These are phyloP conservation scores for Xiphophorus maculatus DNA, from an alignment of 2,113 vertebrate species.

Conservation along the genomic window DNA sequence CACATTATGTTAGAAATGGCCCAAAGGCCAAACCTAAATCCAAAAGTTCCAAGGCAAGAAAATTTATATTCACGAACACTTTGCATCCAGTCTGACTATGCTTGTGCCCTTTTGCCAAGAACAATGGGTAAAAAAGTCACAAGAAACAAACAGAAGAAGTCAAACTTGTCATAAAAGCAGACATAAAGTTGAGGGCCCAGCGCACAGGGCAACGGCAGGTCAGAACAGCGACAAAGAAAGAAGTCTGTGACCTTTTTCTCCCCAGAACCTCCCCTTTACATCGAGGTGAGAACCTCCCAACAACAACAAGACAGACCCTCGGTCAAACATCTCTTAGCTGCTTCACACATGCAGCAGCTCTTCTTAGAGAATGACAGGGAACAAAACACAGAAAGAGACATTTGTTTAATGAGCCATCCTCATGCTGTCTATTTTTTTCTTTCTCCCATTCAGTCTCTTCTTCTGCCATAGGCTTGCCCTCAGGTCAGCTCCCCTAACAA, in stretches of 20 bases:
- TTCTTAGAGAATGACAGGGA: conserved; percentile 33
- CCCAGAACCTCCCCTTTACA: conserved; percentile 66
- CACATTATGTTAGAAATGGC: no score
- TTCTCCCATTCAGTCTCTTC: conserved; percentile 61
- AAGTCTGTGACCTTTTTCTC: conserved; percentile 48
- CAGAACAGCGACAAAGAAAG: conserved; percentile 55
- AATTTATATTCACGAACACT: no score
- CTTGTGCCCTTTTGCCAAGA: no score
- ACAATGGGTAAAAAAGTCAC: no score
- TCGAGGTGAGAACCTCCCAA: conserved; percentile 60
- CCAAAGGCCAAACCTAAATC: no score
- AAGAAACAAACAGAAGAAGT: neutral
- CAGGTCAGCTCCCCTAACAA: conserved; percentile 58
- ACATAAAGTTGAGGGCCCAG: conserved; percentile 42
- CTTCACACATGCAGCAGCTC: conserved; percentile 41
- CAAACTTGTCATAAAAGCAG: neutral
- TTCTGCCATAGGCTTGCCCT: conserved; percentile 61
- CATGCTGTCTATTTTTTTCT: conserved; percentile 44
- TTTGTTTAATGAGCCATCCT: conserved; percentile 68
- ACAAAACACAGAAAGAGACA: conserved; percentile 67
- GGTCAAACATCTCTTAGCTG: conserved; percentile 56
- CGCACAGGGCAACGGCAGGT: conserved; percentile 59
- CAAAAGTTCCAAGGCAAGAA: no score
- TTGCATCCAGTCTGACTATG: no score
- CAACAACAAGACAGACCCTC: conserved; percentile 43